Percentiles rank a stretch among this genome's conserved stretches.
These are phyloP conservation scores for Brachionus plicatilis DNA, from an alignment of 1,140 invertebrate species.

Conservation along the genomic window DNA sequence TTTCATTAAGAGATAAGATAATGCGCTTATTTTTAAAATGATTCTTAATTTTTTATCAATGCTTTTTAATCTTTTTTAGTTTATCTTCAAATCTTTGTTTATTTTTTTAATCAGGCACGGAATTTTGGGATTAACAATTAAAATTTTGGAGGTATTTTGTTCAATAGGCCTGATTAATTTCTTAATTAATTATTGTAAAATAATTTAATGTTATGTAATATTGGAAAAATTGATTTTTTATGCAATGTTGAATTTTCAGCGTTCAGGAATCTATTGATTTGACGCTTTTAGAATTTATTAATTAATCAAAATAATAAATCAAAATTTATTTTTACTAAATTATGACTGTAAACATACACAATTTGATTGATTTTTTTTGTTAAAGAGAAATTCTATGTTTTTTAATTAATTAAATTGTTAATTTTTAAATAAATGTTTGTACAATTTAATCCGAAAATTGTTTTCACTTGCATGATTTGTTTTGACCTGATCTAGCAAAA, in stretches of 20 bases:
- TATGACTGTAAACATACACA: not conserved
- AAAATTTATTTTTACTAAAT: not conserved
- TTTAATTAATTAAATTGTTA: not conserved
- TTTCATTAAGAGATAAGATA: not conserved
- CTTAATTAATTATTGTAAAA: not conserved
- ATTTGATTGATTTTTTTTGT: not conserved
- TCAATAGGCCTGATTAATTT: not conserved
- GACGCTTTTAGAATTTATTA: not conserved
- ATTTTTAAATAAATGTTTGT: too few species aligned
- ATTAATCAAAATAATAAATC: not conserved
- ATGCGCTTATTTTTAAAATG: not conserved
- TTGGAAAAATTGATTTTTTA: not conserved
- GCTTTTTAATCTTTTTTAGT: not conserved
- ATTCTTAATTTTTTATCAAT: not conserved
- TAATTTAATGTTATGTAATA: not conserved
- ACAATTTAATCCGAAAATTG: not conserved
- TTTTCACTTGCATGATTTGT: not conserved
- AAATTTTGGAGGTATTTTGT: not conserved
- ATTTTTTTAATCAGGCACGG: not conserved
- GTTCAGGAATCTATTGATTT: not conserved
- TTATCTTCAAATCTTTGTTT: too few species aligned
- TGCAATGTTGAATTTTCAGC: not conserved
- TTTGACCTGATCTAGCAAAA: not conserved
- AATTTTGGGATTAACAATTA: not conserved
- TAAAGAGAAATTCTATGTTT: not conserved